Evolutionary conservation across 1,140 invertebrate species (phyloP).

Genomic region (Bombus sylvicola): DNA sequence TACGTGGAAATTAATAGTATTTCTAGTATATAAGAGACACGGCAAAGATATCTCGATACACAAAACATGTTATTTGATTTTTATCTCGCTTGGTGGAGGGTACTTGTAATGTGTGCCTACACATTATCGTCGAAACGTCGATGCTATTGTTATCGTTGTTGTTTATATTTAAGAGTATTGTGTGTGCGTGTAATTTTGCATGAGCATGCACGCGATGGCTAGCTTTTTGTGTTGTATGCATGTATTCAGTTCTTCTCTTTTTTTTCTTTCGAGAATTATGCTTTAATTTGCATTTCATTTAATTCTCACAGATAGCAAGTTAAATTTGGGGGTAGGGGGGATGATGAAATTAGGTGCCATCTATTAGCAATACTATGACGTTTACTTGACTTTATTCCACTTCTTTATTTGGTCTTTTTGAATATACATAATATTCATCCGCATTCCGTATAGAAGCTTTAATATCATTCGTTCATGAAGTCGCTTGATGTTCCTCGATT

Average conservation of each 20-base stretch:
- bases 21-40: background rate
- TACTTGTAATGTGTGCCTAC: conserved; percentile 35
- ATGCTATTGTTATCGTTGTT: conserved; percentile 40
- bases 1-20: background rate
- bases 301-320: background rate
- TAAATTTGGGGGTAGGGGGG: background rate
- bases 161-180: conserved; percentile 10
- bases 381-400: background rate
- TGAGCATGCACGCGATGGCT: conserved; percentile 34
- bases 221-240: conserved; percentile 33
- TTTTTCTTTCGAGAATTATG: background rate
- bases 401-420: background rate
- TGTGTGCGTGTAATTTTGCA: conserved; percentile 24
- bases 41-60: background rate
- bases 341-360: background rate
- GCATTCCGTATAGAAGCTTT: background rate
- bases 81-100: conserved; percentile 68
- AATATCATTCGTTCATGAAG: background rate
- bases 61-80: conserved; percentile 47
- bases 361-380: background rate
- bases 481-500: background rate
- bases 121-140: conserved; percentile 37
- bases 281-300: conserved; percentile 23
- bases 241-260: conserved; percentile 4
- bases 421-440: background rate